Evolutionary conservation across 2,113 vertebrate species (phyloP).

Genomic region (Paramormyrops kingsleyae): DNA sequence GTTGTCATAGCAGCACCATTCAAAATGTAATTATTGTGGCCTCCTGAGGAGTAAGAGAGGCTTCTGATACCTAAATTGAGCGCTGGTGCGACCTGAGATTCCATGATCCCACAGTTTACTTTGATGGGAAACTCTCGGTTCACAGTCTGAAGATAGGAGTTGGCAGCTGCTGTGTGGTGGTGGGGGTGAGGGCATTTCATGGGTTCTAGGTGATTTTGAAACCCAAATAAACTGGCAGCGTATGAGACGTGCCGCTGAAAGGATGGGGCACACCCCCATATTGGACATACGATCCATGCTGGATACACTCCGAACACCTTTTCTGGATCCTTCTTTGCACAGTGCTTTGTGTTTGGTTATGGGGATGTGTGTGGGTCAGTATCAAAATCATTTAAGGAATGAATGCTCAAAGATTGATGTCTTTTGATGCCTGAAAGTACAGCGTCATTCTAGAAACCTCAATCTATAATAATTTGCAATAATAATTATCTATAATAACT

Average conservation of each 20-base stretch:
- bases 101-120: background rate
- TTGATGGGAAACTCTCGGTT: background rate
- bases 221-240: background rate
- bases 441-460: background rate
- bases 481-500: background rate
- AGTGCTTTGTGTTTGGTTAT: background rate
- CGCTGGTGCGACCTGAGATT: too few species aligned
- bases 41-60: too few species aligned
- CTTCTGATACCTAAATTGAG: too few species aligned
- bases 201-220: background rate
- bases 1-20: too few species aligned
- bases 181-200: background rate
- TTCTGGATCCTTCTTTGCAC: background rate
- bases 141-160: background rate
- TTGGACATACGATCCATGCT: background rate
- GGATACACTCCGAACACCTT: background rate
- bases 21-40: too few species aligned
- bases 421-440: background rate
- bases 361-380: background rate
- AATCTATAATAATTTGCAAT: background rate
- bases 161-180: background rate
- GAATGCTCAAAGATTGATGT: background rate
- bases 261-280: background rate
- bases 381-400: background rate
- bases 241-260: background rate